Percentiles rank a stretch among this genome's conserved stretches.
phyloP scores from a whole-genome alignment of 2,113 vertebrate species.

The Xiphophorus hellerii region DNA sequence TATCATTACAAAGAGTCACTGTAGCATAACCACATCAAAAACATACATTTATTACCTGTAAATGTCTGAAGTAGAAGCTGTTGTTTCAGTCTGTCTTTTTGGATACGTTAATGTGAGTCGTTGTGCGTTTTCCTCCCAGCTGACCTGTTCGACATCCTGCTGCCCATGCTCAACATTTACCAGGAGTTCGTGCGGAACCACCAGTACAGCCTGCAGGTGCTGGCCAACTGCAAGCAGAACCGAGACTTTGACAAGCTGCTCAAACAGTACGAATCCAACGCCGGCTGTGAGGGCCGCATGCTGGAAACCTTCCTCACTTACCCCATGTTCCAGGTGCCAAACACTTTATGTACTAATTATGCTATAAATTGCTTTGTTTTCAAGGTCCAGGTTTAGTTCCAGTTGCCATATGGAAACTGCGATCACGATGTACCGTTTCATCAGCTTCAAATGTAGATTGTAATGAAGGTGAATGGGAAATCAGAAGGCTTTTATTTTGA shows the following conservation, averaged over 20 bases:
- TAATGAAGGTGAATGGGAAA: too few species aligned
- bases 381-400: too few species aligned
- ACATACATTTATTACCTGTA: background rate
- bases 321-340: slow-evolving; percentile 92
- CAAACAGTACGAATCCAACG: slow-evolving; percentile 94
- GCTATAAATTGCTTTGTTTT: too few species aligned
- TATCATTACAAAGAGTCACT: background rate
- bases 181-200: slow-evolving; percentile 97
- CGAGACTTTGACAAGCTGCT: slow-evolving; percentile 96
- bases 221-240: slow-evolving; percentile 97
- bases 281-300: slow-evolving; percentile 92
- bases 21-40: background rate
- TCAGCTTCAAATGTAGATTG: too few species aligned
- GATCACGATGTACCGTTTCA: too few species aligned
- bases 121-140: slow-evolving; percentile 74
- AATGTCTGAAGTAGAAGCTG: background rate
- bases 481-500: too few species aligned
- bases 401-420: too few species aligned
- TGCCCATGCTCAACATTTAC: slow-evolving; percentile 98
- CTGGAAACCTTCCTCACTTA: slow-evolving; percentile 95
- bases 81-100: background rate
- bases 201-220: slow-evolving; percentile 94
- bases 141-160: slow-evolving; percentile 94
- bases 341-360: background rate
- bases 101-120: too few species aligned